Base-by-base conservation (phyloP, 2,888 invertebrate genomes). In the Microctonus brassicae region DNA sequence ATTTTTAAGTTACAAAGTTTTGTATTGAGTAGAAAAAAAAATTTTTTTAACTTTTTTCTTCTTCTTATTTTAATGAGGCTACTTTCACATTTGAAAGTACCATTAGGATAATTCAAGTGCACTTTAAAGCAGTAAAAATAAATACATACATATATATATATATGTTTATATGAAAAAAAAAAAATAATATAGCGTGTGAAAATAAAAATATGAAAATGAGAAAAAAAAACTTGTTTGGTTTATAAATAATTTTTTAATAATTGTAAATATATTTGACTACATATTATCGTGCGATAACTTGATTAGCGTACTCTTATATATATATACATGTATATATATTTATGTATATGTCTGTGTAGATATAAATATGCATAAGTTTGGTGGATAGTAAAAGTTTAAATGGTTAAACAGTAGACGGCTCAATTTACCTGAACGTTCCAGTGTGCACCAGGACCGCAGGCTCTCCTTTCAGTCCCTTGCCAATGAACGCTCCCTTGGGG, bases 361-460 rank as follows among this genome's bases (percentile, higher is more conserved):
- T 29, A 7, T 29, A 29, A 29, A 3, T 29, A 3, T 29, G 3
- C 4, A 29, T 29, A 7, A 29, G 7, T 29, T 5, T 29, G 29
- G 20, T 47, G 47, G 1, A 17, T 9, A 47, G 20, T 47, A 17
- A 47, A 47, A 47, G 47, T 47, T 47, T 17, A 47, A 47, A 47
- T 47, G 17, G 47, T 47, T 17, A 47, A 47, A 47, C 17, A 47
- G 66, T 66, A 64, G 47, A 69, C 58, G 60, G 65, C 62, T 63
- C 24, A 73, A 77, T 75, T 70, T 90, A 91, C 91, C 91, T 93
- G 93, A 79, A 94, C 94, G 86, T 94, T 94, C 94, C 94, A 94
- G 88, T 94, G 93, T 82, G 94, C 94, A 76, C 94, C 94, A 76
- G 94, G 86, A 70, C 80, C 87, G 77, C 85, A 87, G 73, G 87